Conservation (phyloP, 2,113 vertebrate genomes). For the Scolopax mira region DNA sequence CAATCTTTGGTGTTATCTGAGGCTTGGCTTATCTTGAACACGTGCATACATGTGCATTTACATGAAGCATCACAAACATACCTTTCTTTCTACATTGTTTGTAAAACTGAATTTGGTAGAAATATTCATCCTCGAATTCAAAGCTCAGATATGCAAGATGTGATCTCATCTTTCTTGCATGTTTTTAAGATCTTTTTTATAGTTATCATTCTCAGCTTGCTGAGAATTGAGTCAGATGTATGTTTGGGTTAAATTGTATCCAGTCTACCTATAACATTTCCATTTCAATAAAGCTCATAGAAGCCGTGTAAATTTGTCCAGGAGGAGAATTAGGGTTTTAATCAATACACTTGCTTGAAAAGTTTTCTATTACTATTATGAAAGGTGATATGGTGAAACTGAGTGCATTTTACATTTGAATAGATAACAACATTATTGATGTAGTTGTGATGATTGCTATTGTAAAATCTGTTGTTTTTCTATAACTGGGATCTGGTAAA, state of each 20-base stretch:
- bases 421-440: neutral
- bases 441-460: neutral
- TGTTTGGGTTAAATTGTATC: neutral
- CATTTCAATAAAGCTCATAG: neutral
- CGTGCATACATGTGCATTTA: fast-evolving
- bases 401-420: constrained; percentile 22
- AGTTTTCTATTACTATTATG: neutral
- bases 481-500: constrained; percentile 9
- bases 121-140: neutral
- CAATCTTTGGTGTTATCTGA: neutral
- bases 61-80: neutral
- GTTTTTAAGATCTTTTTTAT: neutral
- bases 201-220: neutral
- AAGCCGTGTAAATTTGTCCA: neutral
- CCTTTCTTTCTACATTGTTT: neutral
- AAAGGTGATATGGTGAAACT: neutral
- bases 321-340: neutral
- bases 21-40: neutral
- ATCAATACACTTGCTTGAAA: neutral
- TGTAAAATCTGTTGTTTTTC: constrained; percentile 22
- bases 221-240: neutral
- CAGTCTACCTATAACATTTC: neutral
- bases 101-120: neutral
- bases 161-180: neutral
- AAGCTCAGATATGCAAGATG: neutral